Conservation (phyloP, 2,888 invertebrate species). For the Gari tellinella region DNA sequence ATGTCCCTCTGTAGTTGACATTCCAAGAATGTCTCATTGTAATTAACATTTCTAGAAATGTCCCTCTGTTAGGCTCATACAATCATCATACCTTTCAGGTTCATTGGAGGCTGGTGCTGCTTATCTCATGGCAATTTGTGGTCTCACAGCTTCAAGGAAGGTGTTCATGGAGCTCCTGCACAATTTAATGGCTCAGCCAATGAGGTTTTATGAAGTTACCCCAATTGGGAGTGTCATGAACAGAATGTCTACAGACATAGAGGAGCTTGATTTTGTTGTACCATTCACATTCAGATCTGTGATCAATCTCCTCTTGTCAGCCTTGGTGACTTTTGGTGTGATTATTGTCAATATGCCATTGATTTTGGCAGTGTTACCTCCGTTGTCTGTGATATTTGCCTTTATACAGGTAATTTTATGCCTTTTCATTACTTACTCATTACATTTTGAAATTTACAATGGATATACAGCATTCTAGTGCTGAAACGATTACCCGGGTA, state of each 20-base stretch:
- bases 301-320: slow-evolving; percentile 72
- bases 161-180: slow-evolving; percentile 81
- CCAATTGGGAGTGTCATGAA: slow-evolving; percentile 85
- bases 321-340: slow-evolving; percentile 64
- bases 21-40: too few species aligned
- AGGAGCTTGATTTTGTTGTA: slow-evolving; percentile 76
- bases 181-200: slow-evolving; percentile 77
- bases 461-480: too few species aligned
- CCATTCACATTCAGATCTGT: slow-evolving; percentile 80
- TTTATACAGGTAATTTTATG: slow-evolving; percentile 76
- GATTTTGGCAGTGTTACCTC: slow-evolving; percentile 66
- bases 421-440: too few species aligned
- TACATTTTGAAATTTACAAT: too few species aligned
- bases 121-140: slow-evolving; percentile 81
- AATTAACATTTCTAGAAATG: too few species aligned
- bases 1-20: too few species aligned
- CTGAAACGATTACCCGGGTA: too few species aligned
- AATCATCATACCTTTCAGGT: slow-evolving; percentile 65
- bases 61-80: too few species aligned
- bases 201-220: slow-evolving; percentile 80
- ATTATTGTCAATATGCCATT: slow-evolving; percentile 71
- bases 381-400: slow-evolving; percentile 70
- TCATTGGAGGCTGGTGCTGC: slow-evolving; percentile 70
- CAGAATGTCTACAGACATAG: slow-evolving; percentile 78
- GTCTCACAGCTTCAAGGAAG: slow-evolving; percentile 82